Base-by-base conservation (phyloP, 2,888 invertebrate genomes). In the Bruchidius siliquastri region DNA sequence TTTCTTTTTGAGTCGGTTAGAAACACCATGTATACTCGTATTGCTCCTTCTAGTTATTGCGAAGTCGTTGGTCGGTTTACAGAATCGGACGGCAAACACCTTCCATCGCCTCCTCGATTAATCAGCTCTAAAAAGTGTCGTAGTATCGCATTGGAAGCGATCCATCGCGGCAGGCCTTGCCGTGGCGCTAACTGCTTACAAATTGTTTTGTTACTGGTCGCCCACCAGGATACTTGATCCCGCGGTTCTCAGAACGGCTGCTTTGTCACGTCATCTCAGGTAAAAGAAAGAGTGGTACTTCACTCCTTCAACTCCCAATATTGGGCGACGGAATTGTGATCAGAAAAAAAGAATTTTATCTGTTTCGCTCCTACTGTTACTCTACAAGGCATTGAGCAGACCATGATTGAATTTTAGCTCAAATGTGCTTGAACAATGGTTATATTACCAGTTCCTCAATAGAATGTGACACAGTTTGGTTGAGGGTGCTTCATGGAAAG, bases 181-280 rank as follows among this genome's bases (percentile, higher is more conserved):
- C 49, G 49, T 49, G 49, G 69, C 26, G 75, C 77, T 76, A 75
- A 76, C 76, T 74, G 76, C 71, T 77, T 79, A 77, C 78, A 77
- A 79, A 77, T 79, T 77, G 77, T 77, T 76, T 75, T 76, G 76
- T 78, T 75, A 74, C 76, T 49, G 49, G 6, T 3, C 18, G 49
- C 49, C 49, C 49, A 49, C 49, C 49, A 18, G 49, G 49, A 13
- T 3, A 49, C 49, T 49, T 49, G 49, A 49, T 49, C 49, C 49
- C 13, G 49, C 49, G 49, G 49, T 49, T 49, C 49, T 49, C 1
- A 13, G 49, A 49, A 49, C 49, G 6, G 13, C 18, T 13, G 18
- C 18, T 49, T 49, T 13, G 49, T 13, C 10, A 1, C 49, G 49
- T 49, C 18, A 13, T 3, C 6, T 49, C 18, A 18, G 49, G 13